phyloP scores from a whole-genome alignment of 2,888 invertebrate species.

The Eudemis profundana region DNA sequence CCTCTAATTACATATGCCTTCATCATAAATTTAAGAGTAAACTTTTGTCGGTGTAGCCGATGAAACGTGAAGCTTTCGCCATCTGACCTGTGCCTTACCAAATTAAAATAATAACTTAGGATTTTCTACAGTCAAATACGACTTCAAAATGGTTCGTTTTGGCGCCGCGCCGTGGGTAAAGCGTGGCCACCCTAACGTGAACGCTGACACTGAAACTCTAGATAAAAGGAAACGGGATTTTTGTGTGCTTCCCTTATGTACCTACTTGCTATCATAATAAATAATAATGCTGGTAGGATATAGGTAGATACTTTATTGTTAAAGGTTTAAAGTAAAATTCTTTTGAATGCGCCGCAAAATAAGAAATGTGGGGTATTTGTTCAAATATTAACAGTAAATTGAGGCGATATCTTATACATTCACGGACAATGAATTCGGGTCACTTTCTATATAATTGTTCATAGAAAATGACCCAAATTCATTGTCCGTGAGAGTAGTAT shows the following conservation, averaged over 20 bases:
- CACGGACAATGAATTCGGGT: neutral
- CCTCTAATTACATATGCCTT: too few relatives aligned
- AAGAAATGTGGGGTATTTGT: neutral
- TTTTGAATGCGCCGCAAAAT: neutral
- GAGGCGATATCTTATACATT: neutral
- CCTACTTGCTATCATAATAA: constrained; percentile 44
- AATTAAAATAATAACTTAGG: too few relatives aligned
- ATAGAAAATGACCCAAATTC: too few relatives aligned
- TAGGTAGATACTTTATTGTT: neutral
- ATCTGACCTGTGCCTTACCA: too few relatives aligned
- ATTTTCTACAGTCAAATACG: constrained; percentile 33
- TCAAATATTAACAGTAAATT: constrained; percentile 2
- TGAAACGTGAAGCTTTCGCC: too few relatives aligned
- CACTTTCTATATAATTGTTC: neutral
- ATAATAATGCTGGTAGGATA: constrained; percentile 11
- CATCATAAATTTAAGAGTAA: too few relatives aligned
- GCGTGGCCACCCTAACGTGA: constrained; percentile 46
- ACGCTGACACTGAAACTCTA: constrained; percentile 52
- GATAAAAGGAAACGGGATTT: constrained; percentile 55
- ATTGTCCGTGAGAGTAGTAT: too few relatives aligned
- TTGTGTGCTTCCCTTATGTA: constrained; percentile 56
- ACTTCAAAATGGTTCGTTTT: constrained; percentile 41
- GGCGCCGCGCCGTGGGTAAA: constrained; percentile 50
- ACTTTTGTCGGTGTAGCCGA: too few relatives aligned
- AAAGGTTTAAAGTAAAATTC: constrained; percentile 19